phyloP scores from a whole-genome alignment of 1,140 invertebrate species.

The Belonocnema kinseyi region DNA sequence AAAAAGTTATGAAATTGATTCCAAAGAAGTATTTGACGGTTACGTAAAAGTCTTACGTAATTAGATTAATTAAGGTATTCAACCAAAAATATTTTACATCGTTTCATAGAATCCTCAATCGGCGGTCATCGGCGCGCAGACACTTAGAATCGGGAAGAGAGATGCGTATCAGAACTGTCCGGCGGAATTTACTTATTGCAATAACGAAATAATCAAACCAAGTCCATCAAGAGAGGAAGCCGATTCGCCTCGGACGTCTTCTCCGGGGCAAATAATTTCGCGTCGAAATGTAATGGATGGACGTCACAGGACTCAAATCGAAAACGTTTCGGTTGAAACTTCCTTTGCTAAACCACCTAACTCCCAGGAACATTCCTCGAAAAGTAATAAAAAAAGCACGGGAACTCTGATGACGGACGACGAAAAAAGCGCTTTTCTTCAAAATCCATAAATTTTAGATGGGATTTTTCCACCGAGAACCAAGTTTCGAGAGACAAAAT shows the following conservation, averaged over 20 bases:
- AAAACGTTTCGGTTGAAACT: background rate
- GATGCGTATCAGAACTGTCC: slow-evolving; percentile 49
- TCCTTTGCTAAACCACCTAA: background rate
- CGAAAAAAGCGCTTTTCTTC: slow-evolving; percentile 2
- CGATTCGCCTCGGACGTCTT: background rate
- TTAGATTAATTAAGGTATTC: background rate
- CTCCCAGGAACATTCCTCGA: slow-evolving; percentile 7
- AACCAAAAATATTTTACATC: background rate
- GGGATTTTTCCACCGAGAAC: slow-evolving; percentile 6
- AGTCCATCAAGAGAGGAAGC: background rate
- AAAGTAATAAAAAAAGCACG: slow-evolving; percentile 15
- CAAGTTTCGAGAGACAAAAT: background rate
- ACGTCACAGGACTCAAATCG: background rate
- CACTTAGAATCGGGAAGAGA: slow-evolving; percentile 35
- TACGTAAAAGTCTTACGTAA: no score
- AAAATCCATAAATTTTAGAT: background rate
- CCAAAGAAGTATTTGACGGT: no score
- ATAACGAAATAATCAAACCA: slow-evolving; percentile 1
- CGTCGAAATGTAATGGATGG: background rate
- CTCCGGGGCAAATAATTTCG: background rate
- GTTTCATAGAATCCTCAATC: slow-evolving; percentile 3
- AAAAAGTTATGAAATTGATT: no score
- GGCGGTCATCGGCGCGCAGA: background rate
- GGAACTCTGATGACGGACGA: slow-evolving; percentile 19
- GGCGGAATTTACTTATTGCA: slow-evolving; percentile 41